Base-by-base conservation (phyloP, 2,113 vertebrate genomes). In the Brachirus orientalis region DNA sequence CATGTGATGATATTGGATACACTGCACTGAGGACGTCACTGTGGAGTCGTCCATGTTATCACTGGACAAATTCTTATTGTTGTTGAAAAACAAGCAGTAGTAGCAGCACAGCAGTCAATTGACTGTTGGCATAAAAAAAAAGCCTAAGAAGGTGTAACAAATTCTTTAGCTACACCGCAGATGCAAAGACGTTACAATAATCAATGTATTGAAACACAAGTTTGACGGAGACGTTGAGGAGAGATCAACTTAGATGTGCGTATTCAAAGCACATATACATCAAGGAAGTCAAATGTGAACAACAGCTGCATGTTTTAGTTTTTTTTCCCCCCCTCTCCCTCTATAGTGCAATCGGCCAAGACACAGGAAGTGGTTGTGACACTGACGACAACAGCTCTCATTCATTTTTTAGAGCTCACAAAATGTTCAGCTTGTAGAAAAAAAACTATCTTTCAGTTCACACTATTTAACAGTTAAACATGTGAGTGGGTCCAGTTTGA, bases 311-410 rank as follows among this genome's bases (percentile, higher is more conserved):
- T 35, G 17, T 60, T 62, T 22, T 58, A 2, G 19, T 18, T 28
- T 41, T 57, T 48, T 61, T 13, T 37, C 22, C n/a, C 20, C 18
- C 2, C 14, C 43, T 28, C 20, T 40, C 2, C 14, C 43, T 59
- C 52, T 78, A 61, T 59, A 64, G 58, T 17, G 76, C 71, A 79
- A 73, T 63, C 67, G 83, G 58, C 43, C 69, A 17, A 51, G 40
- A 35, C 72, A 83, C 84, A 88, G 90, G 88, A 90, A 91, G 87
- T 80, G 87, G 86, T 87, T 87, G 63, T 62, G 64, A 72, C 63
- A 71, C 65, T 53, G 70, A 73, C 54, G 75, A 73, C 69, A 71
- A 45, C 14, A 35, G 37, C 47, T 52, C 72, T 85, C 86, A 88
- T 89, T 90, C 88, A 89, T 46, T 62, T 80, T 87, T 88, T 45